Evolutionary conservation across 2,888 invertebrate species (phyloP).

Genomic region (Oligia latruncula): DNA sequence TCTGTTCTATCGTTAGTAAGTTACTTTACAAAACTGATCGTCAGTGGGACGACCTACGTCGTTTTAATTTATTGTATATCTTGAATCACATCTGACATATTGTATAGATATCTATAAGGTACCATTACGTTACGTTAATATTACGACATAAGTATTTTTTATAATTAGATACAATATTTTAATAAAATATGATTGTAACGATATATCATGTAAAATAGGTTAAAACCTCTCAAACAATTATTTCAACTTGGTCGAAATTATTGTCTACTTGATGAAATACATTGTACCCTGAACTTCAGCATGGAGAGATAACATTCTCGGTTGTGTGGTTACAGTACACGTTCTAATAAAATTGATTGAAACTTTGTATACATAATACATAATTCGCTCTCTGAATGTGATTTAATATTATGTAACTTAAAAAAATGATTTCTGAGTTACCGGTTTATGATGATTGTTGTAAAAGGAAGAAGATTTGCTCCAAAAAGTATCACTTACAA

Average conservation of each 20-base stretch:
- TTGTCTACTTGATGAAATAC: conserved; percentile 1
- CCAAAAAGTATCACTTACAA: background rate
- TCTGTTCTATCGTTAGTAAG: conserved; percentile 8
- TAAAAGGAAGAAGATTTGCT: conserved; percentile 7
- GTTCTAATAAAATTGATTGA: background rate
- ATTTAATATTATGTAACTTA: conserved; percentile 28
- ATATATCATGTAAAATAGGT: conserved; percentile 29
- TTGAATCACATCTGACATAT: conserved; percentile 49
- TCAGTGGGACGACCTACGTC: background rate
- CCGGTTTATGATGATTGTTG: conserved; percentile 19
- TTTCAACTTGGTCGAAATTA: conserved; percentile 18
- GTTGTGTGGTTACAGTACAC: background rate
- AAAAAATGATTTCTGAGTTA: conserved; percentile 16
- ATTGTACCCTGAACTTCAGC: background rate
- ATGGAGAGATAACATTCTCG: background rate
- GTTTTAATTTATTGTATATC: conserved; percentile 65
- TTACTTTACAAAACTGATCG: background rate
- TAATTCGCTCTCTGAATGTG: conserved; percentile 52
- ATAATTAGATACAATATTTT: conserved; percentile 59
- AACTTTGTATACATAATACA: conserved; percentile 2
- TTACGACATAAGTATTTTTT: conserved; percentile 61
- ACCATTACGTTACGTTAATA: conserved; percentile 56
- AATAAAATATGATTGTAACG: conserved; percentile 34
- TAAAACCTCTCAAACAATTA: conserved; percentile 26
- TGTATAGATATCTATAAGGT: conserved; percentile 50